A percentile compares a stretch with the other conserved stretches of the same genome.
Conservation (phyloP, 2,888 invertebrate species). For the Iphiclides podalirius region DNA sequence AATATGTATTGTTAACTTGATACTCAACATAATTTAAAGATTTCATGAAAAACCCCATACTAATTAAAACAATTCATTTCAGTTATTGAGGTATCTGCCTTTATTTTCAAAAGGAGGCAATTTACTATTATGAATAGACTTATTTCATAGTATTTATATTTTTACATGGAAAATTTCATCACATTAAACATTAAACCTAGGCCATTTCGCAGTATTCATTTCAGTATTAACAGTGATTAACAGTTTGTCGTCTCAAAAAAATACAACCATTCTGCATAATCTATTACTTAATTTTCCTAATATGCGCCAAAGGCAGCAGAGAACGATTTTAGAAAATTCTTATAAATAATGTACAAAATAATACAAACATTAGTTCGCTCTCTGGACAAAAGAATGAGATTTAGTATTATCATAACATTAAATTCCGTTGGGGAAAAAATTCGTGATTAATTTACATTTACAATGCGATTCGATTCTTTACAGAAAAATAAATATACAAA, state of each 20-base stretch:
- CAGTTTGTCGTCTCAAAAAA: slow-evolving; percentile 69
- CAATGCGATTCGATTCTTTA: slow-evolving; percentile 59
- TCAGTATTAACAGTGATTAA: slow-evolving; percentile 63
- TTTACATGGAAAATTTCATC: slow-evolving; percentile 79
- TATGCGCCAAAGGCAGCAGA: slow-evolving; percentile 51
- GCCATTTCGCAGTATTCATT: slow-evolving; percentile 72
- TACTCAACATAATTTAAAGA: neutral
- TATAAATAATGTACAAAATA: slow-evolving; percentile 80
- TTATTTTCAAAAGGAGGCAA: slow-evolving; percentile 76
- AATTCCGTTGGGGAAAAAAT: slow-evolving; percentile 56
- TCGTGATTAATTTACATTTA: slow-evolving; percentile 65
- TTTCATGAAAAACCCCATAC: slow-evolving; percentile 8
- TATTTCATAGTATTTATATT: slow-evolving; percentile 77
- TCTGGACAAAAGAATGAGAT: slow-evolving; percentile 62
- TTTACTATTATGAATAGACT: slow-evolving; percentile 77
- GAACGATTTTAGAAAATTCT: slow-evolving; percentile 63
- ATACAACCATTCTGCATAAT: slow-evolving; percentile 73
- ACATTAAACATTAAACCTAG: slow-evolving; percentile 74
- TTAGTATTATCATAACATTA: slow-evolving; percentile 63
- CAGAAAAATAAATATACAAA: slow-evolving; percentile 76
- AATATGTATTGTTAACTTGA: neutral
- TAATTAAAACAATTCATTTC: slow-evolving; percentile 62
- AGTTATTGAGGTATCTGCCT: slow-evolving; percentile 77
- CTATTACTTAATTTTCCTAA: slow-evolving; percentile 56
- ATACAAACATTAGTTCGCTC: slow-evolving; percentile 72